Base-by-base conservation (phyloP, 2,888 invertebrate species). In the Thymelicus acteon region DNA sequence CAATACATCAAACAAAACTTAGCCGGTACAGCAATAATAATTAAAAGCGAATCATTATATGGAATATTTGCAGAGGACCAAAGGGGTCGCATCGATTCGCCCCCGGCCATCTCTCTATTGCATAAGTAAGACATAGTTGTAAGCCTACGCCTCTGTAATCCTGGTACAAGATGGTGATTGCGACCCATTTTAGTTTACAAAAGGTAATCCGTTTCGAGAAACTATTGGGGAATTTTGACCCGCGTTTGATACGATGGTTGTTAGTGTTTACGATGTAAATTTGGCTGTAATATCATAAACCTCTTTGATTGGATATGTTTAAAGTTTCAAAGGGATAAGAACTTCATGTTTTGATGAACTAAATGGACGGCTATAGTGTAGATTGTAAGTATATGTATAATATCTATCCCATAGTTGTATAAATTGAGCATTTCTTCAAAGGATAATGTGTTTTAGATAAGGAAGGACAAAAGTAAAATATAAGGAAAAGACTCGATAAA, bases 1-100 rank as follows among this genome's bases (percentile, higher is more conserved):
- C 93, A 93, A 93, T 93, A 92, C 92, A 89, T 93, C 93, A 93
- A 93, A 93, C 93, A 93, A 86, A 90, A 91, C 88, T 90, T 87
- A 84, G 85, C 89, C 89, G 87, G 89, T 88, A 77, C 76, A 87
- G 89, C 91, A 90, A 93, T 93, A 93, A 93, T 93, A 93, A 93
- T 93, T 93, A 93, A 93, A 93, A 93, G 85, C 89, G 91, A 89
- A 93, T 92, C 88, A 93, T 93, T 92, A 90, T 89, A 86, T 87
- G 84, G 89, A 89, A 93, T 93, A 93, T 93, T 93, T 93, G 92
- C 84, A 82, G 82, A 93, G 93, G 93, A 92, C 91, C 83, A 82
- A 85, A 87, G 87, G 90, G 87, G 82, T 77, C 75, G 79, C 74
- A 60, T 80, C 82, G 80, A 77, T 77, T 72, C 78, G 88, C 92